Conservation (phyloP, 2,113 vertebrate species). For the Aphelocoma coerulescens region DNA sequence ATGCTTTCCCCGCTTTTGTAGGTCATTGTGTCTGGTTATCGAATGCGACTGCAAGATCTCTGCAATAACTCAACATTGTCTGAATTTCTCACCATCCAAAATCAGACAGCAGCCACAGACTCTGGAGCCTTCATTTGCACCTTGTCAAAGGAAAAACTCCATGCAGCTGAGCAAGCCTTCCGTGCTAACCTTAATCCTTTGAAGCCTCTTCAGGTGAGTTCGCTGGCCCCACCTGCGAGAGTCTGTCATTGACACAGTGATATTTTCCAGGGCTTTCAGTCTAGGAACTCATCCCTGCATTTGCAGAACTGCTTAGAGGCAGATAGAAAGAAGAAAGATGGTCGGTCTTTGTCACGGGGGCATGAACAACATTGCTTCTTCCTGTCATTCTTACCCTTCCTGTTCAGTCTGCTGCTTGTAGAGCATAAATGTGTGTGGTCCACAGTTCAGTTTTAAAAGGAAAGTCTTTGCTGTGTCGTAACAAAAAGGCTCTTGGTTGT, state of each 20-base stretch:
- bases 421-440: not conserved
- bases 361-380: not conserved
- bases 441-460: not conserved
- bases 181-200: conserved; percentile 81
- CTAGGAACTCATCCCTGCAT: not conserved
- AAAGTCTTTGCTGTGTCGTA: not conserved
- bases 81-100: conserved; percentile 75
- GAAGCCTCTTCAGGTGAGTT: conserved; percentile 80
- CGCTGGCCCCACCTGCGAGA: not conserved
- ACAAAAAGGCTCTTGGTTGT: not conserved
- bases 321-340: not conserved
- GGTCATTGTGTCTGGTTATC: conserved; percentile 82
- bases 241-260: not conserved
- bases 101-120: conserved; percentile 7
- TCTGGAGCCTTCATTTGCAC: conserved; percentile 74
- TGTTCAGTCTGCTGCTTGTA: not conserved
- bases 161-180: conserved; percentile 71
- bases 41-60: conserved; percentile 76
- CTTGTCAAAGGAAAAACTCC: conserved; percentile 69
- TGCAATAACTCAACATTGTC: conserved; percentile 73
- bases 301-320: not conserved
- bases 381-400: not conserved
- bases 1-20: conserved; percentile 1
- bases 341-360: not conserved
- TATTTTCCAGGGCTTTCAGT: not conserved